These are phyloP conservation scores for Lordiphosa stackelbergi DNA, from an alignment of 1,140 invertebrate genomes.

Conservation along the genomic window DNA sequence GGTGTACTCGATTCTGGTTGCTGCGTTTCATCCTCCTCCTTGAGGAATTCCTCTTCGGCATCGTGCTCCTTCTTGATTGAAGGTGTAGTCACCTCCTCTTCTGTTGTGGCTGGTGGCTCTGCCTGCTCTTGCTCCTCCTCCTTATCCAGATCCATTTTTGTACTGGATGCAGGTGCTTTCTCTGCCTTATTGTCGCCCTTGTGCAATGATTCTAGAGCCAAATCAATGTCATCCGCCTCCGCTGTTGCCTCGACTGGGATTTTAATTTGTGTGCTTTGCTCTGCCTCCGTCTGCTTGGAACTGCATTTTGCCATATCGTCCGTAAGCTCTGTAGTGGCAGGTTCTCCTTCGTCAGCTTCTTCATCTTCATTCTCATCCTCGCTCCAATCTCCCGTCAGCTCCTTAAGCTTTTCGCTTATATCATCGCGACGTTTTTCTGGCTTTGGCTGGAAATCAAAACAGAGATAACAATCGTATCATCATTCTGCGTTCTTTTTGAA, in stretches of 20 bases:
- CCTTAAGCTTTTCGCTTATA: conserved; percentile 71
- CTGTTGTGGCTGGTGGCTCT: conserved; percentile 2
- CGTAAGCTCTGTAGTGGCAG: conserved; percentile 29
- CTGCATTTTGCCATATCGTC: conserved; percentile 10
- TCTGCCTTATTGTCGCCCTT: conserved; percentile 42
- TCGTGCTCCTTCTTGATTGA: conserved; percentile 32
- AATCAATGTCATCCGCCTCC: conserved; percentile 67
- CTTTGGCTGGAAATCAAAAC: conserved; percentile 38
- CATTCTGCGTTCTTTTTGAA: background rate
- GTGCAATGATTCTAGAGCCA: conserved; percentile 60
- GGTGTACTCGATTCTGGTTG: conserved; percentile 7
- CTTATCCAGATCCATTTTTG: conserved; percentile 20
- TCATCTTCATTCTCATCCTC: conserved; percentile 74
- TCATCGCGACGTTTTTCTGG: conserved; percentile 57
- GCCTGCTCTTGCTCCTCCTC: background rate
- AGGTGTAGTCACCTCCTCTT: background rate
- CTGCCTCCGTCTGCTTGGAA: conserved; percentile 10
- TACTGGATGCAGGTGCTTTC: conserved; percentile 12
- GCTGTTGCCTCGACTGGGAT: conserved; percentile 3
- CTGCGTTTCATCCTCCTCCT: conserved; percentile 35
- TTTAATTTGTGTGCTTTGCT: conserved; percentile 11
- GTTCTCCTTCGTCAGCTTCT: conserved; percentile 35
- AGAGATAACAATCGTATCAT: background rate
- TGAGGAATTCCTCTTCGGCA: conserved; percentile 48
- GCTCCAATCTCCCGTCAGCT: conserved; percentile 73